phyloP scores from a whole-genome alignment of 2,888 invertebrate species.

The Fragum fragum region DNA sequence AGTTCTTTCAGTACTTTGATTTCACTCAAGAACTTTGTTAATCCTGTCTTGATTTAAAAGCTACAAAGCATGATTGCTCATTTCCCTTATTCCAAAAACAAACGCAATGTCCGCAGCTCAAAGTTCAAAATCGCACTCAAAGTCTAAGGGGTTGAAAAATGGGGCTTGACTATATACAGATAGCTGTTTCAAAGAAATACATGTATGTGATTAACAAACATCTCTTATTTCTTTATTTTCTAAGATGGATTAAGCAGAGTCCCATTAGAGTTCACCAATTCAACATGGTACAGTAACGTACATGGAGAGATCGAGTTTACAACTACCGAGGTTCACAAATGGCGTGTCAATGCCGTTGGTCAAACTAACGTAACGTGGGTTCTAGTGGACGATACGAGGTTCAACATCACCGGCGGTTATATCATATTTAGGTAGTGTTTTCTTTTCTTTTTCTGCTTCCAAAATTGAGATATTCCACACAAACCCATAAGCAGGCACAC shows the following conservation, averaged over 20 bases:
- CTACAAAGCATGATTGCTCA: no score
- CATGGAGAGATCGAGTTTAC: conserved; percentile 43
- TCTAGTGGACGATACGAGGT: conserved; percentile 16
- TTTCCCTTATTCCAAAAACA: conserved; percentile 41
- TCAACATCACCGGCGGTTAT: conserved; percentile 4
- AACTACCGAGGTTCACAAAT: not conserved
- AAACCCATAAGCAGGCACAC: no score
- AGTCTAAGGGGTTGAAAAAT: not conserved
- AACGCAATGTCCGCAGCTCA: conserved; percentile 43
- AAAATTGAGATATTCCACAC: no score
- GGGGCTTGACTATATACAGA: not conserved
- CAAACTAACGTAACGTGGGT: not conserved
- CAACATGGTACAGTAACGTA: conserved; percentile 51
- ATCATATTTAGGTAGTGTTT: conserved; percentile 19
- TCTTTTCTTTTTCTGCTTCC: no score
- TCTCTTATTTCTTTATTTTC: not conserved
- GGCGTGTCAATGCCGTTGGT: not conserved
- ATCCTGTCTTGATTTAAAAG: no score
- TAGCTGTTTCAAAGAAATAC: not conserved
- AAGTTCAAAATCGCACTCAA: conserved; percentile 31
- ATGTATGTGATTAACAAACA: not conserved
- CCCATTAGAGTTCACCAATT: conserved; percentile 41
- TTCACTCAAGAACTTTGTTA: no score
- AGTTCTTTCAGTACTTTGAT: no score
- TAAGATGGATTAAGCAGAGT: conserved; percentile 25